Evolutionary conservation across 2,888 invertebrate genomes (phyloP).

Genomic region (Rutpela maculata): DNA sequence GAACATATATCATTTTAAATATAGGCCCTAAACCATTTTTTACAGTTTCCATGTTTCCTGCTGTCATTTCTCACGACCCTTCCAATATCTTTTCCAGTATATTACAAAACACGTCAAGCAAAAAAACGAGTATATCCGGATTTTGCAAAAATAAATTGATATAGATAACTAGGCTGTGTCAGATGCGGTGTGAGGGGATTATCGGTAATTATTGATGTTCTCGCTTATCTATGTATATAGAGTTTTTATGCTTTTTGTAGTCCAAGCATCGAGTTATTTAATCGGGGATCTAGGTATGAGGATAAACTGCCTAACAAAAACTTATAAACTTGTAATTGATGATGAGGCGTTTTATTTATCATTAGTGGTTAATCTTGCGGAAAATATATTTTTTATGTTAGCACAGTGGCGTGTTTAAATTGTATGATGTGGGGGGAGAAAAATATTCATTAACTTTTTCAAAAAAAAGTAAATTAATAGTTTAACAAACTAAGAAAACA

Average conservation of each 20-base stretch:
- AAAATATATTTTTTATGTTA: neutral
- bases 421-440: neutral
- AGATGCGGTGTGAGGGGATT: conserved; percentile 20
- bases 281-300: neutral
- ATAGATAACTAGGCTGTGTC: conserved; percentile 24
- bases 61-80: conserved; percentile 39
- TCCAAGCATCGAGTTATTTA: neutral
- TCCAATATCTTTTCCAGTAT: conserved; percentile 33
- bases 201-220: conserved; percentile 27
- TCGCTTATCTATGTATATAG: conserved; percentile 2
- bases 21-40: conserved; percentile 28
- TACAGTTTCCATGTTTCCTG: conserved; percentile 30
- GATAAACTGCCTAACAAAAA: conserved; percentile 3
- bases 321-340: conserved; percentile 2
- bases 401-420: neutral
- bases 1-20: conserved; percentile 32
- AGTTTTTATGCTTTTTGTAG: conserved; percentile 8
- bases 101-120: conserved; percentile 27
- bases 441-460: no score
- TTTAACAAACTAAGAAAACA: no score
- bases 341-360: neutral
- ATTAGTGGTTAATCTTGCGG: neutral
- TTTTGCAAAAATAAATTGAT: conserved; percentile 39
- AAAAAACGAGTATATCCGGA: conserved; percentile 34
- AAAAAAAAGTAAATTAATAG: no score